Evolutionary conservation across 2,888 invertebrate species (phyloP), one percentile per base, ranked within the genome.

Genomic region (Protonemura montana): DNA sequence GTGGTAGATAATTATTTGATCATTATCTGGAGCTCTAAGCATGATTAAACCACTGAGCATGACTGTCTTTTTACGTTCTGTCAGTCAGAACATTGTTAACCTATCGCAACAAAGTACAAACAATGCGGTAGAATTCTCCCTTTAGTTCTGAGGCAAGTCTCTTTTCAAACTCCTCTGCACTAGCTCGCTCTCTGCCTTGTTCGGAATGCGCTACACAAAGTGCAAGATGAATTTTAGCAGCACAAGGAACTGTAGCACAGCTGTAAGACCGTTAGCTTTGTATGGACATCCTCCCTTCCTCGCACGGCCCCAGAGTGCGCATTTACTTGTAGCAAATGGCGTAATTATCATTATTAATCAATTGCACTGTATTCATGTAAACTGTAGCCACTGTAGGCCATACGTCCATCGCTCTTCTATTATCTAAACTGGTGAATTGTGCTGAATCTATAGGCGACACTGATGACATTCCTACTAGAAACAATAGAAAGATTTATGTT

Each of bases 401-500:
- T 29, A 28, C 29, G 84, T 59, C 84, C 76, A 84, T 84, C 84
- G 42, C 76, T 84, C 84, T 84, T 84, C 84, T 76, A 84, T 84
- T 84, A 59, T 84, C 84, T 27, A 27, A 59, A 59, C 84, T 27
- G 59, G 59, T 59, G 84, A 76, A 76, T 76, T 84, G 59, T 84
- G 84, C 28, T 84, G 21, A 42, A 76, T 84, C 81, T 30, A 30
- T 30, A 35, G n/a, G 30, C 81, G 21, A 29, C 81, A 78, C 35
- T 42, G 26, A n/a, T 27, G 76, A 76, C 29, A 84, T 59, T 84
- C 59, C 84, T 21, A 27, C 59, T 76, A 1, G 84, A 76, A 84
- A 84, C 84, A 84, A 84, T 84, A 76, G 84, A 84, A 84, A 84
- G 84, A 84, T 84, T 84, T 84, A 84, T 84, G 84, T 84, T 84